Percentiles rank a stretch among this genome's conserved stretches.
Evolutionary conservation across 2,797 vertebrate genomes (phyloP).

Genomic region (Dromococcyx pavoninus): DNA sequence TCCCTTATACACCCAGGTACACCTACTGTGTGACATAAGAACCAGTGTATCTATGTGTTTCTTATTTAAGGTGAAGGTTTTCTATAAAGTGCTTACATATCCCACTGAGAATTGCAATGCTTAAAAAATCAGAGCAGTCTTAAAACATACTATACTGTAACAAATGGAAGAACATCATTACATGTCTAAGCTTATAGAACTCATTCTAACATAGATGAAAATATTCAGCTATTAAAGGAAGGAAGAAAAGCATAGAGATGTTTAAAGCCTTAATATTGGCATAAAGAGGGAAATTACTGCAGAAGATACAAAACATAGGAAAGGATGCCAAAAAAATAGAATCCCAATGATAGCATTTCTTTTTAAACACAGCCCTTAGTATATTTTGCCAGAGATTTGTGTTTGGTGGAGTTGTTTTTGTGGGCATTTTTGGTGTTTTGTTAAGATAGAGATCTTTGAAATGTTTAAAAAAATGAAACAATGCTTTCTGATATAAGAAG

Average conservation of each 20-base stretch:
- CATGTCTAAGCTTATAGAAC: background rate
- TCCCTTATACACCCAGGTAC: too few relatives aligned
- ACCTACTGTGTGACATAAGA: background rate
- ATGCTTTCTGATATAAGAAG: background rate
- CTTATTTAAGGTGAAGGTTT: background rate
- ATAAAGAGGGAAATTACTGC: background rate
- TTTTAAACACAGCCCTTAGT: background rate
- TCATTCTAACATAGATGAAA: background rate
- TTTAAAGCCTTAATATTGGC: background rate
- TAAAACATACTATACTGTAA: background rate
- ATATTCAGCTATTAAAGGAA: background rate
- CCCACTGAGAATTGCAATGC: background rate
- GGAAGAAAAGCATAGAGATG: background rate
- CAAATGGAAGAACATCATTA: background rate
- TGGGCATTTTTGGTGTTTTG: too few relatives aligned
- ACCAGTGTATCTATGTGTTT: accelerated
- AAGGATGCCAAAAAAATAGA: background rate
- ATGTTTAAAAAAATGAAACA: background rate
- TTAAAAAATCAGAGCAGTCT: background rate
- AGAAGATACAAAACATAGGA: background rate
- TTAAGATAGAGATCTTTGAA: background rate
- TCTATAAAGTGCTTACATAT: background rate
- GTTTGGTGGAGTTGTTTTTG: background rate
- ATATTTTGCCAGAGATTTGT: background rate
- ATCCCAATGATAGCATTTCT: background rate